Conservation (phyloP, 2,113 vertebrate genomes). For the Pandion haliaetus region DNA sequence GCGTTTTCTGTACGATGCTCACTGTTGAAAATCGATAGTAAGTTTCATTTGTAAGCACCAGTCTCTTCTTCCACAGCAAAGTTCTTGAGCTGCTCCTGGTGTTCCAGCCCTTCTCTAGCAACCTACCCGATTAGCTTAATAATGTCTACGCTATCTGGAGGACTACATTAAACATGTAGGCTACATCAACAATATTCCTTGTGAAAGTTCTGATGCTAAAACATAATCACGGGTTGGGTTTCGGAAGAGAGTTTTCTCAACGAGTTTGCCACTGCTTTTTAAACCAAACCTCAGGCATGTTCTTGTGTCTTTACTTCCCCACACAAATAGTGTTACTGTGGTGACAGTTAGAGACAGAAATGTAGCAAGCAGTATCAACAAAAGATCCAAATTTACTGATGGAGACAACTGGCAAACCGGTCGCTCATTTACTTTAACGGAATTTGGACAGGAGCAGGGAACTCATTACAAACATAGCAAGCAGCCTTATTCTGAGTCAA, state of each 20-base stretch:
- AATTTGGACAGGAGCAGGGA: neutral
- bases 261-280: too few species aligned
- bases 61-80: neutral
- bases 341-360: neutral
- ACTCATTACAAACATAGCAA: neutral
- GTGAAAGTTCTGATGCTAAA: conserved; percentile 10
- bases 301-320: neutral
- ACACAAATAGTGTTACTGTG: neutral
- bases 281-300: neutral
- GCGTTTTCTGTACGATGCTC: neutral
- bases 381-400: neutral
- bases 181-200: conserved; percentile 4
- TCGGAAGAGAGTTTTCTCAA: neutral
- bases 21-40: neutral
- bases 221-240: neutral
- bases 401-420: neutral
- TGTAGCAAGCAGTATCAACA: neutral
- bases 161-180: neutral
- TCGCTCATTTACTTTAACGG: too few species aligned
- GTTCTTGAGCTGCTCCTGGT: neutral
- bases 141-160: neutral
- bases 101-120: neutral
- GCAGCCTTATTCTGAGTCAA: neutral
- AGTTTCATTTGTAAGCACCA: neutral
- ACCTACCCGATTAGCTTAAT: neutral